Evolutionary conservation across 1,140 invertebrate species (phyloP).

Genomic region (Drosophila pachea): DNA sequence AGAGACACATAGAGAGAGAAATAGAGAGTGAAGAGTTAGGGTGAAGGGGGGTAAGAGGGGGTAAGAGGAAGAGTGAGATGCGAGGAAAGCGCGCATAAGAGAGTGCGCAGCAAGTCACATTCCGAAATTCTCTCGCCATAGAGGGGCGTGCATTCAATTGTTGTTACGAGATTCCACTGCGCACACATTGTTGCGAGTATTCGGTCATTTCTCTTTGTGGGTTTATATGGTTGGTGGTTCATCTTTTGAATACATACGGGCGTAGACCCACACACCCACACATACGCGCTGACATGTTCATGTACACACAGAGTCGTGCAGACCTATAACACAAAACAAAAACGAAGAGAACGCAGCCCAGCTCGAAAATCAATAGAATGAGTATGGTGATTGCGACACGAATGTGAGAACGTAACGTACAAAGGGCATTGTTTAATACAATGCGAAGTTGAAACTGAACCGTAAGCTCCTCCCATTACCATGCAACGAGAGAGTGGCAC

Average conservation of each 20-base stretch:
- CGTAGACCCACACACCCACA: neutral
- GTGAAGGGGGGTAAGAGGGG: too few species aligned
- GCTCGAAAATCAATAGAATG: slow-evolving; percentile 53
- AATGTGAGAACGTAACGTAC: slow-evolving; percentile 10
- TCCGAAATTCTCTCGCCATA: slow-evolving; percentile 8
- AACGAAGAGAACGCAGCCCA: neutral
- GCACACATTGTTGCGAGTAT: slow-evolving; percentile 51
- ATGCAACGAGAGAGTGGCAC: neutral
- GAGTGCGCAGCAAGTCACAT: slow-evolving; percentile 7
- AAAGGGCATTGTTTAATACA: slow-evolving; percentile 54
- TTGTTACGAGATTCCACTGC: slow-evolving; percentile 31
- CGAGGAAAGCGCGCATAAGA: neutral
- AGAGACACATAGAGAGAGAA: neutral
- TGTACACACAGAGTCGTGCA: neutral
- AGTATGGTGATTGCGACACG: slow-evolving; percentile 6
- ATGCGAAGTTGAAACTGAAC: slow-evolving; percentile 28
- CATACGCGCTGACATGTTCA: neutral
- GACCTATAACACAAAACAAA: slow-evolving; percentile 30
- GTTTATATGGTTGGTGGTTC: slow-evolving; percentile 20
- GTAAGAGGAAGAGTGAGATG: too few species aligned
- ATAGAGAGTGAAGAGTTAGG: neutral
- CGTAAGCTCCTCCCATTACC: slow-evolving; percentile 57
- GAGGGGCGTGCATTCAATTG: slow-evolving; percentile 65
- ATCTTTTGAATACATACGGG: slow-evolving; percentile 1
- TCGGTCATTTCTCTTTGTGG: slow-evolving; percentile 41